These are phyloP conservation scores for Chaunax sp. DNA, from an alignment of 2,797 vertebrate genomes.

Conservation along the genomic window DNA sequence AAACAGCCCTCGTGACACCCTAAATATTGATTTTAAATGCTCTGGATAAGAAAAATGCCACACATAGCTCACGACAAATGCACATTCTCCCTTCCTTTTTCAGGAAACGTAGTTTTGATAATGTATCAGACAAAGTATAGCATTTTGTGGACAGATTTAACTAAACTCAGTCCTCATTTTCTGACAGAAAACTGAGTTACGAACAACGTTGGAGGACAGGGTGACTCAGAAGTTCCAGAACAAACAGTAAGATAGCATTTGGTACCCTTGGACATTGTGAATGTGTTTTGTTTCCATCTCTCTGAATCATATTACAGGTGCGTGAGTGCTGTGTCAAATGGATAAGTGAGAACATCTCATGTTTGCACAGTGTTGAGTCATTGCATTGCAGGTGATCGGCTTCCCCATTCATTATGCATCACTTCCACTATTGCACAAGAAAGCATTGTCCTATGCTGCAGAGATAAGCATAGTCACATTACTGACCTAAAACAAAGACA, in stretches of 20 bases:
- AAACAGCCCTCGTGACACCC: neutral
- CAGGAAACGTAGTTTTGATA: neutral
- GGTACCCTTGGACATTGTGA: neutral
- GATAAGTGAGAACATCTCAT: constrained; percentile 51
- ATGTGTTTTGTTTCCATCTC: constrained; percentile 16
- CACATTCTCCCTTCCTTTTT: neutral
- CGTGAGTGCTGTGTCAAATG: constrained; percentile 16
- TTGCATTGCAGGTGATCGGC: constrained; percentile 40
- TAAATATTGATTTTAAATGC: neutral
- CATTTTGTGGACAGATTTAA: neutral
- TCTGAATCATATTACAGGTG: constrained; percentile 39
- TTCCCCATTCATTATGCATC: constrained; percentile 78
- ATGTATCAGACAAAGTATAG: neutral
- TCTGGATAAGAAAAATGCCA: neutral
- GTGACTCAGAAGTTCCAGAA: constrained; percentile 78
- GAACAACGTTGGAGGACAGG: constrained; percentile 68
- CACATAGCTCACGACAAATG: neutral
- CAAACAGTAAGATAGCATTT: constrained; percentile 67
- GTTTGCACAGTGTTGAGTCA: constrained; percentile 53
- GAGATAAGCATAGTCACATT: constrained; percentile 54
- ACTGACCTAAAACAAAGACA: too few species aligned
- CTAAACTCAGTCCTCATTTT: too few species aligned
- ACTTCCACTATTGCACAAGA: constrained; percentile 65
- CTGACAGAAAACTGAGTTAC: constrained; percentile 74
- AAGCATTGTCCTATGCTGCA: constrained; percentile 39